These are phyloP conservation scores for Brachirus orientalis DNA, from an alignment of 2,113 vertebrate genomes.

Conservation along the genomic window DNA sequence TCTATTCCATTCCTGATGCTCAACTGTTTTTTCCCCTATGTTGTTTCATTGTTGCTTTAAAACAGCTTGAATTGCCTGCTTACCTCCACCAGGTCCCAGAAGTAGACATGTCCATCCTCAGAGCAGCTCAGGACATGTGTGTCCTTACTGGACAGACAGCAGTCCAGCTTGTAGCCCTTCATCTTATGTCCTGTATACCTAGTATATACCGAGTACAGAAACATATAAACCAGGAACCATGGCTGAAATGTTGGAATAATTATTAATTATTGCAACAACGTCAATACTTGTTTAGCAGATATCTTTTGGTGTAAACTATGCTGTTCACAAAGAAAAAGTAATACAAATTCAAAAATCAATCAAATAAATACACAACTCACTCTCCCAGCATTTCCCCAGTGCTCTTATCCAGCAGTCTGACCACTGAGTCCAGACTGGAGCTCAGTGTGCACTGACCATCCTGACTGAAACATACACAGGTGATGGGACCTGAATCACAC, in stretches of 20 bases:
- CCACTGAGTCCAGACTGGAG: slow-evolving; percentile 88
- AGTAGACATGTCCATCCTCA: slow-evolving; percentile 91
- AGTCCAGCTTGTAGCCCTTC: slow-evolving; percentile 91
- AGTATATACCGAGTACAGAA: too few relatives aligned
- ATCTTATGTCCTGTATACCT: slow-evolving; percentile 92
- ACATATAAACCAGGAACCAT: background rate
- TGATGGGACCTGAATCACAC: slow-evolving; percentile 87
- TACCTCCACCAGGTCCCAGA: slow-evolving; percentile 95
- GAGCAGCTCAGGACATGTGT: slow-evolving; percentile 92
- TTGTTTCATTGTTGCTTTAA: background rate
- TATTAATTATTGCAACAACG: too few relatives aligned
- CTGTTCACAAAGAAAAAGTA: too few relatives aligned
- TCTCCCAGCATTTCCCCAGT: slow-evolving; percentile 93
- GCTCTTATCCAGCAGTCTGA: slow-evolving; percentile 92
- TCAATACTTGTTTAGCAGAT: too few relatives aligned
- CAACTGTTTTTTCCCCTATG: too few relatives aligned
- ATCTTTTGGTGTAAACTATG: too few relatives aligned
- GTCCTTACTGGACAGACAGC: slow-evolving; percentile 89
- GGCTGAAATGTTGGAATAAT: too few relatives aligned
- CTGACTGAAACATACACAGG: slow-evolving; percentile 93
- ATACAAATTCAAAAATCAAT: too few relatives aligned
- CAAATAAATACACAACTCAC: slow-evolving; percentile 73
- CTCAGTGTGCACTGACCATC: slow-evolving; percentile 89
- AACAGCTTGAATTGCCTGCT: background rate
- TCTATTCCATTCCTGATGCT: too few relatives aligned